Evolutionary conservation across 1,140 invertebrate species (phyloP).

Genomic region (Venturia canescens): DNA sequence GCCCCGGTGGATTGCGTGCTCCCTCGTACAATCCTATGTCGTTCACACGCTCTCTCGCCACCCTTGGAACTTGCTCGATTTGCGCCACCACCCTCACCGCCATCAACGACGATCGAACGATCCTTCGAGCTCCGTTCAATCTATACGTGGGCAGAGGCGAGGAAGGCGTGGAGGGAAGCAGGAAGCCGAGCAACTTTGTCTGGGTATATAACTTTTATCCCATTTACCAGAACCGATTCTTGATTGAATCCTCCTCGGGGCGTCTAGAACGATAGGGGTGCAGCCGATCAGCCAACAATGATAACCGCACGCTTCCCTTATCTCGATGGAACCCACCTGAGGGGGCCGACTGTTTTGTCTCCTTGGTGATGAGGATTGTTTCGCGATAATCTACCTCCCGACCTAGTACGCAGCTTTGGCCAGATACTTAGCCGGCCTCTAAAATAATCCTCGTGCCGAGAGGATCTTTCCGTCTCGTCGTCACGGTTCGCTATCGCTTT

Average conservation of each 20-base stretch:
- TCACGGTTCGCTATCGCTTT: too few relatives aligned
- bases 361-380: slow-evolving; percentile 34
- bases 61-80: slow-evolving; percentile 66
- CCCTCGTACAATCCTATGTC: slow-evolving; percentile 67
- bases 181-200: slow-evolving; percentile 18
- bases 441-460: not conserved
- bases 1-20: slow-evolving; percentile 71
- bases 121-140: not conserved
- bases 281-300: slow-evolving; percentile 51
- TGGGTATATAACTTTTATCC: slow-evolving; percentile 44
- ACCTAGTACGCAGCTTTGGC: not conserved
- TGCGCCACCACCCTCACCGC: slow-evolving; percentile 8
- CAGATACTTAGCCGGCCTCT: not conserved
- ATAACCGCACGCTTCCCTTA: slow-evolving; percentile 47
- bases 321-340: slow-evolving; percentile 46
- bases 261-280: slow-evolving; percentile 46
- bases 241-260: slow-evolving; percentile 70
- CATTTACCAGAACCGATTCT: slow-evolving; percentile 62
- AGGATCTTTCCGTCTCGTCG: not conserved
- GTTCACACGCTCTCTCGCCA: slow-evolving; percentile 69
- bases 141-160: not conserved
- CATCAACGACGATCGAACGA: slow-evolving; percentile 2
- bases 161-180: not conserved
- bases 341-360: slow-evolving; percentile 33
- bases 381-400: slow-evolving; percentile 33